Evolutionary conservation across 2,888 invertebrate species (phyloP).

Genomic region (Cyclophora albipunctata): DNA sequence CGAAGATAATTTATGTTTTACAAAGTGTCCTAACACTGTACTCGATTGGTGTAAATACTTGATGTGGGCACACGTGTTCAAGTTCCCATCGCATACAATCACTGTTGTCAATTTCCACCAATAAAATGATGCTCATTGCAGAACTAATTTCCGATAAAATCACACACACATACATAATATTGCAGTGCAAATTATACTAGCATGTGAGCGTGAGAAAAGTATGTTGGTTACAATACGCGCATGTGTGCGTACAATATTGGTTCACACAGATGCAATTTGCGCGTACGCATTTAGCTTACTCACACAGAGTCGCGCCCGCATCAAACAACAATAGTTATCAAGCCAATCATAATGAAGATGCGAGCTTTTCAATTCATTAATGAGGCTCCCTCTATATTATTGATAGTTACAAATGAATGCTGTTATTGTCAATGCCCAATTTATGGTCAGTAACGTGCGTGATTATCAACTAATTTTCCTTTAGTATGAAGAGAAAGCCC

Average conservation of each 20-base stretch:
- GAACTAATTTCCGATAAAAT: conserved; percentile 68
- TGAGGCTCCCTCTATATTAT: conserved; percentile 58
- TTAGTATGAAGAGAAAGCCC: conserved; percentile 38
- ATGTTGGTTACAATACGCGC: conserved; percentile 51
- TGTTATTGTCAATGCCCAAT: conserved; percentile 51
- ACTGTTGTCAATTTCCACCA: conserved; percentile 62
- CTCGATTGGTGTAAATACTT: conserved; percentile 48
- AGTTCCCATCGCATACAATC: conserved; percentile 59
- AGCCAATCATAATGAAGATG: conserved; percentile 61
- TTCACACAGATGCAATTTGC: conserved; percentile 42
- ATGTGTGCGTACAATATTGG: conserved; percentile 34
- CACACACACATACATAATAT: conserved; percentile 43
- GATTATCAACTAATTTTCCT: conserved; percentile 47
- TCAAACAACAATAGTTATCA: conserved; percentile 58
- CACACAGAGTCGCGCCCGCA: conserved; percentile 54
- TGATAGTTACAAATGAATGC: conserved; percentile 48
- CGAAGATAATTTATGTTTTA: conserved; percentile 47
- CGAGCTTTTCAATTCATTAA: conserved; percentile 64
- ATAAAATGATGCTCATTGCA: conserved; percentile 54
- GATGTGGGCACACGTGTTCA: conserved; percentile 55
- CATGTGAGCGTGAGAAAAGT: conserved; percentile 72
- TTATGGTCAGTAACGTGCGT: conserved; percentile 43
- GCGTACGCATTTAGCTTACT: conserved; percentile 33
- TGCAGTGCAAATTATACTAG: conserved; percentile 56
- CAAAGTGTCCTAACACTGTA: conserved; percentile 37